These are phyloP conservation scores for Bostrychus sinensis DNA, from an alignment of 2,113 vertebrate species.

Conservation along the genomic window DNA sequence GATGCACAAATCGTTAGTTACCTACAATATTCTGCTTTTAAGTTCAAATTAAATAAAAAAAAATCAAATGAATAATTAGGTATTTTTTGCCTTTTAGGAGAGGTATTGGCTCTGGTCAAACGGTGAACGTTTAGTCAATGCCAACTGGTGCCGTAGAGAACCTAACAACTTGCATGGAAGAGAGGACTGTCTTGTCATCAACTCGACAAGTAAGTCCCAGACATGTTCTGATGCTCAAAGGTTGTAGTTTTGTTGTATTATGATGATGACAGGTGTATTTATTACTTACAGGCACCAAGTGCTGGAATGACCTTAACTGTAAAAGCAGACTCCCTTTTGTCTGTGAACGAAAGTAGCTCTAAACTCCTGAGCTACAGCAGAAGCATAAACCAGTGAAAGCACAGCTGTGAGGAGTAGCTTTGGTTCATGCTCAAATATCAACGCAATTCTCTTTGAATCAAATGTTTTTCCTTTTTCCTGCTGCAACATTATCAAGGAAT, in stretches of 20 bases:
- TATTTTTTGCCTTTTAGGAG: neutral
- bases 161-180: neutral
- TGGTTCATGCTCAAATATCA: too few relatives aligned
- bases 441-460: too few relatives aligned
- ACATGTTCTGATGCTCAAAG: neutral
- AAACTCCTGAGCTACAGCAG: neutral
- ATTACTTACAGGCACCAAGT: neutral
- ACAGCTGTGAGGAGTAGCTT: too few relatives aligned
- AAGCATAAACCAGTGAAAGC: too few relatives aligned
- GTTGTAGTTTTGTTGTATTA: neutral
- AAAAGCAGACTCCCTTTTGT: neutral
- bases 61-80: too few relatives aligned
- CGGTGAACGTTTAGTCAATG: neutral
- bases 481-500: too few relatives aligned
- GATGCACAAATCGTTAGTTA: too few relatives aligned
- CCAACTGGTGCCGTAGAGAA: neutral
- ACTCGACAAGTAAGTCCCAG: neutral
- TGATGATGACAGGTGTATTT: neutral
- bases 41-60: too few relatives aligned
- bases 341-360: neutral
- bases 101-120: neutral
- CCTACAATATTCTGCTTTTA: too few relatives aligned
- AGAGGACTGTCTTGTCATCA: neutral
- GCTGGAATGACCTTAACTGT: neutral
- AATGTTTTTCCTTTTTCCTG: too few relatives aligned